Evolutionary conservation across 2,888 invertebrate genomes (phyloP).

Genomic region (Clanis bilineata): DNA sequence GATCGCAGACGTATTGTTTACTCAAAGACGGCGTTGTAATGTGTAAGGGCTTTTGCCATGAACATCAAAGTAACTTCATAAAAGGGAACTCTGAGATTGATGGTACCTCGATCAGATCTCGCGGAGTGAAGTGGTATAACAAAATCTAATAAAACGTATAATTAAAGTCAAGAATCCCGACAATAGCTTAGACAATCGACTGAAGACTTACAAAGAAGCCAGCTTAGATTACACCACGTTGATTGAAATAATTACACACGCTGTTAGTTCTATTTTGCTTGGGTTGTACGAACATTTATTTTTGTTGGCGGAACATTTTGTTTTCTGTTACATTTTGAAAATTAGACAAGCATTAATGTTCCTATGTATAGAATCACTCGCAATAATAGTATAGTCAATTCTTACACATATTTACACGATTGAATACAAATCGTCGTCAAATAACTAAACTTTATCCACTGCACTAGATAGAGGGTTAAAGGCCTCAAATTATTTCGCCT

Average conservation of each 20-base stretch:
- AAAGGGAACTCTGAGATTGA: constrained; percentile 3
- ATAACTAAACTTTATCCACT: no score
- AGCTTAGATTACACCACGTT: constrained; percentile 41
- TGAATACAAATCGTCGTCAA: no score
- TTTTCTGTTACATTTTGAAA: neutral
- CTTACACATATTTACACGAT: no score
- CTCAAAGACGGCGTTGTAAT: constrained; percentile 2
- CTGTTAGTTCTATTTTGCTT: constrained; percentile 14
- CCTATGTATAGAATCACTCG: no score
- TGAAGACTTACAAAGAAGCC: constrained; percentile 44
- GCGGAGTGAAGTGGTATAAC: constrained; percentile 2
- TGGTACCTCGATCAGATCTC: constrained; percentile 10
- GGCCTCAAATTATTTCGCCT: no score
- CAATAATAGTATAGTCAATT: no score
- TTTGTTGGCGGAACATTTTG: neutral
- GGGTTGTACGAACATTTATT: constrained; percentile 11
- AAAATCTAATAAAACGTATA: constrained; percentile 37
- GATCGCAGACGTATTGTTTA: neutral
- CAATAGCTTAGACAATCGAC: constrained; percentile 43
- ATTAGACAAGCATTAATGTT: no score
- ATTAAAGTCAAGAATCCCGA: constrained; percentile 46
- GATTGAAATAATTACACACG: constrained; percentile 36
- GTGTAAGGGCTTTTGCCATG: neutral
- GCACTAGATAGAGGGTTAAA: no score
- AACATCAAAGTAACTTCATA: constrained; percentile 20